Percentiles rank a stretch among this genome's conserved stretches.
Conservation (phyloP, 1,140 invertebrate species). For the Hetaerina americana region DNA sequence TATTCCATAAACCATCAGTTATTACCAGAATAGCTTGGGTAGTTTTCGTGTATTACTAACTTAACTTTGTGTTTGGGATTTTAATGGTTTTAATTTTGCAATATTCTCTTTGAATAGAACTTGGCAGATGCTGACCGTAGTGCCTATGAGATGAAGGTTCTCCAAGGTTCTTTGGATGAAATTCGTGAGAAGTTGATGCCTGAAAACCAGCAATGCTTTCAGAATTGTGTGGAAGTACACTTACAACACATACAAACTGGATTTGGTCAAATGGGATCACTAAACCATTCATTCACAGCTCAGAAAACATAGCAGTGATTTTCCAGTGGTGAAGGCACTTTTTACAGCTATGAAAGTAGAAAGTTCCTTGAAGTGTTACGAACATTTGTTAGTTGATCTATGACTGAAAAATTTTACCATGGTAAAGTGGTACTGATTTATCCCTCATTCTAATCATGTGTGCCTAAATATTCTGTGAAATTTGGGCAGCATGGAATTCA, state of each 20-base stretch:
- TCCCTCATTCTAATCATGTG: not conserved
- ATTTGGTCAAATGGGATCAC: conserved; percentile 39
- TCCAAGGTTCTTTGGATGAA: conserved; percentile 83
- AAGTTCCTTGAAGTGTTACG: too few species aligned
- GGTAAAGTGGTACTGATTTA: not conserved
- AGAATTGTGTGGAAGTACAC: conserved; percentile 81
- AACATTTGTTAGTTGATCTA: not conserved
- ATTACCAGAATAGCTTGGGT: too few species aligned
- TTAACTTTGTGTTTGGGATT: too few species aligned
- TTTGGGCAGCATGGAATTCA: not conserved
- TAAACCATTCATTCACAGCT: conserved; percentile 7
- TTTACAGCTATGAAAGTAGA: too few species aligned
- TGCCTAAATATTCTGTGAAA: not conserved
- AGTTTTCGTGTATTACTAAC: too few species aligned
- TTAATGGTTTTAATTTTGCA: not conserved
- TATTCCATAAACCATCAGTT: too few species aligned
- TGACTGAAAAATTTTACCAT: too few species aligned
- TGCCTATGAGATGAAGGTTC: conserved; percentile 80
- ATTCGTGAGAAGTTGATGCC: conserved; percentile 67
- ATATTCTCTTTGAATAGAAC: conserved; percentile 37
- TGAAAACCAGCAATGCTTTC: conserved; percentile 69
- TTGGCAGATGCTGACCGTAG: conserved; percentile 80
- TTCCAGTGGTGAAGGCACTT: too few species aligned
- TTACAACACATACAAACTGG: conserved; percentile 85
- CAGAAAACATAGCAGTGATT: conserved; percentile 8